Percentiles rank a stretch among this genome's conserved stretches.
These are phyloP conservation scores for Meiosimyza decipiens DNA, from an alignment of 2,888 invertebrate genomes.

Conservation along the genomic window DNA sequence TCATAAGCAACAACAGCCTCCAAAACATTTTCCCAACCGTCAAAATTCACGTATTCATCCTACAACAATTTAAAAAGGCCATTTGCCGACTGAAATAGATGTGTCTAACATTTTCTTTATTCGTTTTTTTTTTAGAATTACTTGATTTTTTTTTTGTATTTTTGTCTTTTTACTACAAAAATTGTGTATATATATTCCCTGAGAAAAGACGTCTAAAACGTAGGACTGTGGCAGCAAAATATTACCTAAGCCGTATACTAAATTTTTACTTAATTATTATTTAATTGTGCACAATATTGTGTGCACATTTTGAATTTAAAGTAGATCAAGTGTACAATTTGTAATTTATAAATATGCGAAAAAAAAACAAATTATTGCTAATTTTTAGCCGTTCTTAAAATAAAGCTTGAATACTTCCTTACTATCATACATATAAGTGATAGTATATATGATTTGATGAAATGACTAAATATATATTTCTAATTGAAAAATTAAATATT, in stretches of 20 bases:
- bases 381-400: constrained; percentile 7
- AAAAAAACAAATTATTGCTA: not conserved
- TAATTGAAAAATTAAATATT: too few species aligned
- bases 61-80: constrained; percentile 7
- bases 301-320: constrained; percentile 18
- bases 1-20: constrained; percentile 40
- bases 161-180: constrained; percentile 9
- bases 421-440: not conserved
- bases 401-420: not conserved
- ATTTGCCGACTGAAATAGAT: constrained; percentile 15
- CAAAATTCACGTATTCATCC: constrained; percentile 44
- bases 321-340: constrained; percentile 19
- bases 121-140: constrained; percentile 18
- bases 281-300: constrained; percentile 2
- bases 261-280: constrained; percentile 16
- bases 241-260: not conserved
- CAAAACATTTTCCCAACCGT: constrained; percentile 43
- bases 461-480: too few species aligned
- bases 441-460: not conserved
- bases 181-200: constrained; percentile 17
- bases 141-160: constrained; percentile 27
- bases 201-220: constrained; percentile 7
- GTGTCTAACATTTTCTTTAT: constrained; percentile 23
- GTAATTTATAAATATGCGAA: not conserved
- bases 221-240: not conserved